Base-by-base conservation (phyloP, 2,113 vertebrate genomes). In the Gallinago jamesoni region DNA sequence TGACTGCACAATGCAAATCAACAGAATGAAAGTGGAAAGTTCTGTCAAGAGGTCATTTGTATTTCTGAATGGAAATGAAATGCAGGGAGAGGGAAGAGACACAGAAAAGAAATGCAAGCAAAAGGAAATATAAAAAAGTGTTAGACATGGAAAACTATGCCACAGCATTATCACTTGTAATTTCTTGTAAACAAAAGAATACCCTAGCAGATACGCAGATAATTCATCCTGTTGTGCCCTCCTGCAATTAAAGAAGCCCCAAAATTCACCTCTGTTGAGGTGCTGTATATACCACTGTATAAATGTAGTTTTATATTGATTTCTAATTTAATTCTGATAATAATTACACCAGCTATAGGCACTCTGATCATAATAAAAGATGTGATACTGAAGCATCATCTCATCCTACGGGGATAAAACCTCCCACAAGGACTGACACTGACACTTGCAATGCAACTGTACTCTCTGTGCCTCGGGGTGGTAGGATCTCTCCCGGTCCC, bases 61-160 rank as follows among this genome's bases (percentile, higher is more conserved):
- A 62, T 90, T 89, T 96, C 70, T 87, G 23, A 12, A 62, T 75
- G 53, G 79, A 95, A 92, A 87, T 50, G n/a, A 95, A 90, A 97
- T 67, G 57, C 4, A 10, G 52, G 33, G 52, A 83, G 73, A 96
- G 28, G 22, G 57, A 73, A 63, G 37, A 73, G n/a, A 94, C 23
- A 60, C 14, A 52, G 66, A 92, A 83, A 63, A 39, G 21, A 83
- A 91, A 95, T 89, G 22, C 21, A 60, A 59, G 59, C 30, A 60
- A 94, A 87, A 76, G 28, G 31, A n/a, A 94, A 91, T 84, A 83
- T 88, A 92, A 80, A 85, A 50, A 22, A 30, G 28, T 41, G 31
- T 86, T 84, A 48, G 17, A 67, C 37, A 21, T 12, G 31, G 84
- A 79, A 85, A 84, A 76, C 33, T 45, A 60, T 9, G 37, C 27